These are phyloP conservation scores for Muscicapa adusta DNA, from an alignment of 2,113 vertebrate genomes.

Conservation along the genomic window DNA sequence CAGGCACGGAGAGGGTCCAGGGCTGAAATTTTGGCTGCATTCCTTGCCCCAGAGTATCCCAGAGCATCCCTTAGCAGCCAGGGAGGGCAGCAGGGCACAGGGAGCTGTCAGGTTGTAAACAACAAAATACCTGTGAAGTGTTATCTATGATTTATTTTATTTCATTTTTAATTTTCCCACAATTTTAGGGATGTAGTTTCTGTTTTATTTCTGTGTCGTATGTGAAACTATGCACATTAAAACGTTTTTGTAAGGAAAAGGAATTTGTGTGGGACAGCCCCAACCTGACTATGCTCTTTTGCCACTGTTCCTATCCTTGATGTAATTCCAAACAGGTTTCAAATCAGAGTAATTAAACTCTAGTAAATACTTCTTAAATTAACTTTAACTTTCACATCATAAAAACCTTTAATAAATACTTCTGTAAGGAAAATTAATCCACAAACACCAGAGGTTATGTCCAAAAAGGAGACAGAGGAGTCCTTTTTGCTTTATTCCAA, in stretches of 20 bases:
- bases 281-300: not conserved
- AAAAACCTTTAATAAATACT: too few relatives aligned
- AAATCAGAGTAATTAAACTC: not conserved
- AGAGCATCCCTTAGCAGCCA: not conserved
- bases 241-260: not conserved
- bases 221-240: not conserved
- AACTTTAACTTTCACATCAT: too few relatives aligned
- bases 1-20: accelerated
- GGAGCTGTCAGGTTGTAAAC: not conserved
- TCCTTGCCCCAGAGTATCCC: accelerated
- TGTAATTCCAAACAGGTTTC: not conserved
- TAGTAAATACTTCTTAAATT: too few relatives aligned
- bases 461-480: too few relatives aligned
- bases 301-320: not conserved
- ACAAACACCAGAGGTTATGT: too few relatives aligned
- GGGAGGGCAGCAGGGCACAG: not conserved
- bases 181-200: not conserved
- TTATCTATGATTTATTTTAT: accelerated
- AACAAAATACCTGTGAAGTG: not conserved
- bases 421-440: too few relatives aligned
- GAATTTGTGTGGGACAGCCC: not conserved
- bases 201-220: not conserved
- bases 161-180: not conserved
- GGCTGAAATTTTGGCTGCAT: accelerated
- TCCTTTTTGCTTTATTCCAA: too few relatives aligned